Evolutionary conservation across 2,797 vertebrate genomes (phyloP), one percentile per base, ranked within the genome.

Genomic region (Chloroceryle amazona): DNA sequence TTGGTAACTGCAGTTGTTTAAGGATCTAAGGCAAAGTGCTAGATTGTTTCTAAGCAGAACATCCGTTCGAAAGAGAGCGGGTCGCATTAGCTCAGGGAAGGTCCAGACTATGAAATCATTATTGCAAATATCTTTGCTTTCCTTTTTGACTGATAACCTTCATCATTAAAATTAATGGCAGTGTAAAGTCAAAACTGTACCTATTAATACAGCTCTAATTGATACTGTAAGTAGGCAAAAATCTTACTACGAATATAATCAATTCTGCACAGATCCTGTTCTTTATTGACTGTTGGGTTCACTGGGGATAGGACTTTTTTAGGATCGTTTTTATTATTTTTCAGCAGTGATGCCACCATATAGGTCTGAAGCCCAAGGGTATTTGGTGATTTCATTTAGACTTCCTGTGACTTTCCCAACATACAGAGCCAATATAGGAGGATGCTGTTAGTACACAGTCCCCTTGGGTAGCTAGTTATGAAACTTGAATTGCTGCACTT

Each of bases 401-500:
- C 86, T 98, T 98, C 97, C 98, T 94, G 94, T 97, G 97, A 93
- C 96, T 96, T 97, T 96, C 88, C 95, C 88, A 97, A 95, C 97
- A 93, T 47, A 94, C 72, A 96, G 90, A 66, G 37, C 91, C 57
- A 84, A 92, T 76, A 96, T 84, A 93, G 90, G 92, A 96, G 75
- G 90, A 97, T 94, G 94, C 90, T 97, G 96, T 96, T 95, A 97
- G 94, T 49, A 78, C 95, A 84, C 72, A 87, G 86, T 92, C 94
- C 97, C 98, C 98, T 55, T 79, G 98, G 97, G 98, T 94, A 93
- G 88, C 91, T 79, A 94, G 97, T 96, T 98, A 98, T 97, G 96
- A 98, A 98, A 98, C 98, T 94, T 84, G 96, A 97, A 98, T 97
- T 96, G 97, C 97, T 98, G 98, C 98, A 98, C 98, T 98, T 98